Evolutionary conservation across 2,113 vertebrate genomes (phyloP), one percentile per base, ranked within the genome.

Genomic region (Sarotherodon lohbergeri): DNA sequence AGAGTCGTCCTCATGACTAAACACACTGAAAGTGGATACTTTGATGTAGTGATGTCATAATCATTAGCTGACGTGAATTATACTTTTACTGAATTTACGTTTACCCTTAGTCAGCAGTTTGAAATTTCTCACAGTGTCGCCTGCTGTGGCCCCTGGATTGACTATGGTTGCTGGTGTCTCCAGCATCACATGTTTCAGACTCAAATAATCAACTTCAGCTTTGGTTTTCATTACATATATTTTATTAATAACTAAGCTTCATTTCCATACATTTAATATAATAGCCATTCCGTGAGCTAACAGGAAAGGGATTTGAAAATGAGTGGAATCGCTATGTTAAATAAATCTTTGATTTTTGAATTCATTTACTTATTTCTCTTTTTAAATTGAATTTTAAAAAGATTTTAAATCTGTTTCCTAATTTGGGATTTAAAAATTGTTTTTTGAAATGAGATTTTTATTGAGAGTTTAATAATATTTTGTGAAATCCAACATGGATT

Each of bases 371-470:
- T 59, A 59, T 16, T 59, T 34, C 29, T 63, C 32, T 36, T 63
- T 63, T 63, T 63, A 63, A 36, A 63, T 36, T 36, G 2, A 34
- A 34, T 34, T 24, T 11, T 0, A 1, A 2, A 6, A 56, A 55
- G 4, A 27, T 32, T 32, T 32, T 32, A 57, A 57, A 57, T 8
- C 5, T 63, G 9, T 63, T 63, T 63, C 29, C 9, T 11, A 34
- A 63, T 63, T 63, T 63, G 59, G 29, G 16, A 34, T 63, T 63
- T 34, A 63, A 63, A 2, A 34, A 11, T 34, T 3, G 29, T 19
- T 63, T 63, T 34, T 63, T 63, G 59, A 63, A 63, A 63, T 63
- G 4, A 11, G 59, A 63, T 19, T 63, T 63, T 59, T 29, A 59
- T 59, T 61, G 29, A 61, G 1, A 34, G 59, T 34, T 63, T 19